Evolutionary conservation across 2,888 invertebrate genomes (phyloP), one percentile per base, ranked within the genome.

Genomic region (Hirtodrosophila duncani): DNA sequence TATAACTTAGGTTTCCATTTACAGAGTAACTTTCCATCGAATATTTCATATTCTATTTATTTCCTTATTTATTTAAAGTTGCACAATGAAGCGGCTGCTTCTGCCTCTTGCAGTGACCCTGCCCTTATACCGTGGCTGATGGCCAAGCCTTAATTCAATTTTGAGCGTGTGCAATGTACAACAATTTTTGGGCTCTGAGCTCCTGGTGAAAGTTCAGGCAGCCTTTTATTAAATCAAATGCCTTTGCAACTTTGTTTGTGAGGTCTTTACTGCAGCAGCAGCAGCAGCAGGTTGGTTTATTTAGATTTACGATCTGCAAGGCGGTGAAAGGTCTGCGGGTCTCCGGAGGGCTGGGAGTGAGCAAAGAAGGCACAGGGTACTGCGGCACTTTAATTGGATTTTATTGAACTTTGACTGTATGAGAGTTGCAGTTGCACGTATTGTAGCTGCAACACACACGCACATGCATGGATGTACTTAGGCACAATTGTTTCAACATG

Each of bases 371-470:
- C 18, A 13, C 16, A 8, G 11, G 13, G 9, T 26, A 27, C 38
- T 61, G 69, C 61, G 66, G 68, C 57, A 50, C 58, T 67, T 77
- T 77, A 82, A 81, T 81, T 81, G 81, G 65, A 68, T 77, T 81
- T 77, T 79, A 81, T 82, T 81, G 81, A 81, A 82, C 82, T 82
- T 65, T 80, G 81, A 79, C 82, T 77, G 75, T 70, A 49, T 43
- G 48, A 72, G 59, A 57, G 71, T 57, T 53, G 67, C 56, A 55
- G n/a, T n/a, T n/a, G n/a, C n/a, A 62, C 50, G 45, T 44, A 46
- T 58, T 51, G 53, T 31, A 16, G 34, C 27, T 17, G 43, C 29
- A 31, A 26, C 18, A 14, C 20, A 60, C 36, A 20, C 21, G 11
- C 33, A 21, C 20, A 24, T 38, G 1, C 11, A 29, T 44, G 27